phyloP scores from a whole-genome alignment of 2,888 invertebrate species.

The Belgica antarctica region DNA sequence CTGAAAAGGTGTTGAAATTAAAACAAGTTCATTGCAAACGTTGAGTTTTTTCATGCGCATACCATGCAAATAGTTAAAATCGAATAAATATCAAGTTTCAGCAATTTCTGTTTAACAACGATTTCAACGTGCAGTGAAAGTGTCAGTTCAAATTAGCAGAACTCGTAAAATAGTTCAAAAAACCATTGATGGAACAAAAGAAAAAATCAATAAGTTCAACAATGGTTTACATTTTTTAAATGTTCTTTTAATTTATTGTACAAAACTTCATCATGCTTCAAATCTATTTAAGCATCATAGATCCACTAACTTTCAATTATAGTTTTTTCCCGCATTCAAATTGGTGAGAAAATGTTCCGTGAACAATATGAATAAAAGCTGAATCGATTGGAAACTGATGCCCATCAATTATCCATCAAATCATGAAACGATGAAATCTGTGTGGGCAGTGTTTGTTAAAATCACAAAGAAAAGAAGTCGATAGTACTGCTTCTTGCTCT shows the following conservation, averaged over 20 bases:
- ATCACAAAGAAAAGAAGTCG: constrained; percentile 9
- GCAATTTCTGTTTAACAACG: neutral
- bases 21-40: constrained; percentile 3
- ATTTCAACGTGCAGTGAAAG: neutral
- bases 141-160: constrained; percentile 12
- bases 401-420: constrained; percentile 36
- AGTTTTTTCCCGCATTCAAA: neutral
- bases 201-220: too few relatives aligned
- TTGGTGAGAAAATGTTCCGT: constrained; percentile 31
- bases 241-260: constrained; percentile 41
- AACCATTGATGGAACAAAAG: neutral
- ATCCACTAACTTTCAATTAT: constrained; percentile 35
- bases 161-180: neutral
- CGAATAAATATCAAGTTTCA: constrained; percentile 1
- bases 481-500: constrained; percentile 4
- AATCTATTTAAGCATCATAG: neutral
- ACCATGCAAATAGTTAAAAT: neutral
- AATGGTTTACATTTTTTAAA: too few relatives aligned
- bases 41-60: neutral
- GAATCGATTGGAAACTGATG: constrained; percentile 23
- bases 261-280: neutral
- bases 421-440: constrained; percentile 24
- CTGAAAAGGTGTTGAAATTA: too few relatives aligned
- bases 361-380: neutral
- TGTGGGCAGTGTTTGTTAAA: constrained; percentile 41